phyloP scores from a whole-genome alignment of 2,888 invertebrate genomes.

The Acholoe squamosa region DNA sequence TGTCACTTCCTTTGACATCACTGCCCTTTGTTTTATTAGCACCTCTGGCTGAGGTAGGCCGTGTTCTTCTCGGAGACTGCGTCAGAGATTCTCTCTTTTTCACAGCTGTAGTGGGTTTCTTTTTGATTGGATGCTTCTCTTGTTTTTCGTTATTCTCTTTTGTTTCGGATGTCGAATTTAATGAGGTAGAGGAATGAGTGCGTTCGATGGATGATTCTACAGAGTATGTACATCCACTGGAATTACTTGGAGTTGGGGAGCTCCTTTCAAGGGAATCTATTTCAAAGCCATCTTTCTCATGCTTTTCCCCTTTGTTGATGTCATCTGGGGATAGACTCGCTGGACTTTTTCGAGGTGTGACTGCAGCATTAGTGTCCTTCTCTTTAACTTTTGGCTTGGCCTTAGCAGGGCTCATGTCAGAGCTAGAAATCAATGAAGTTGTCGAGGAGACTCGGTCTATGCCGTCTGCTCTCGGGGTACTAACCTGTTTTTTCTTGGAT shows the following conservation, averaged over 20 bases:
- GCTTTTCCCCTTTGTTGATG: neutral
- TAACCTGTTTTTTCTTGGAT: slow-evolving; percentile 51
- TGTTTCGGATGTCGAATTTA: slow-evolving; percentile 44
- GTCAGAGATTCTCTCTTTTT: slow-evolving; percentile 42
- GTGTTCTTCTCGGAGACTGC: slow-evolving; percentile 13
- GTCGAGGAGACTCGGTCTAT: slow-evolving; percentile 52
- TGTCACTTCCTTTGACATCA: slow-evolving; percentile 14
- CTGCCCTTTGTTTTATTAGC: neutral
- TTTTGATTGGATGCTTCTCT: slow-evolving; percentile 3
- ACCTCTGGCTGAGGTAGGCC: slow-evolving; percentile 30
- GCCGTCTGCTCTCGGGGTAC: slow-evolving; percentile 53
- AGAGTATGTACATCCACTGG: slow-evolving; percentile 3
- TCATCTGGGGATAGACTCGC: neutral
- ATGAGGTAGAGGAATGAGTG: neutral
- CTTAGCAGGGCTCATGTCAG: neutral
- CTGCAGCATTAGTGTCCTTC: slow-evolving; percentile 43
- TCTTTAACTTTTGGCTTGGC: slow-evolving; percentile 44
- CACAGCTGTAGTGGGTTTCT: slow-evolving; percentile 33
- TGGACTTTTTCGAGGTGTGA: neutral
- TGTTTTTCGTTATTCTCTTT: slow-evolving; percentile 53
- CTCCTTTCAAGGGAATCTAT: slow-evolving; percentile 30
- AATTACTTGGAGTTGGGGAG: slow-evolving; percentile 48
- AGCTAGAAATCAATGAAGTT: slow-evolving; percentile 26
- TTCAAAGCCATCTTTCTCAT: slow-evolving; percentile 32
- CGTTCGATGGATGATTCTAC: neutral